Evolutionary conservation across 2,113 vertebrate species (phyloP).

Genomic region (Tautogolabrus adspersus): DNA sequence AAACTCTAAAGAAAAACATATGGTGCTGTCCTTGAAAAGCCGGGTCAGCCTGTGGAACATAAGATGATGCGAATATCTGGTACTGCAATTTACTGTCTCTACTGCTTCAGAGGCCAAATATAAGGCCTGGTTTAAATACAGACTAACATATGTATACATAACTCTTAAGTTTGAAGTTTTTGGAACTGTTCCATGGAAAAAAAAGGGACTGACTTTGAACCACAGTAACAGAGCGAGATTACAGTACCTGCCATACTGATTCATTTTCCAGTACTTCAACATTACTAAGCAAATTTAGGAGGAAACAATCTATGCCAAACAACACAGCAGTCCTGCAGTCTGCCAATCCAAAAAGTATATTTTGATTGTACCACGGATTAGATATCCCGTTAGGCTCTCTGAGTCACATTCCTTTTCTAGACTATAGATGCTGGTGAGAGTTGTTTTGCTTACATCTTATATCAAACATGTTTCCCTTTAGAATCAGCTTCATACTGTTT

Average conservation of each 20-base stretch:
- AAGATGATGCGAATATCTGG: conserved; percentile 3
- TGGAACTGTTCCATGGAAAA: neutral
- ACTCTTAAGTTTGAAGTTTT: neutral
- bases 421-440: neutral
- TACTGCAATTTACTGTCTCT: neutral
- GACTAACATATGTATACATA: neutral
- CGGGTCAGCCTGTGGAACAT: conserved; percentile 4
- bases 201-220: neutral
- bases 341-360: neutral
- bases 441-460: neutral
- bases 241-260: neutral
- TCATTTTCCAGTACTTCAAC: neutral
- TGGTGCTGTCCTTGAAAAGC: neutral
- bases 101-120: conserved; percentile 1
- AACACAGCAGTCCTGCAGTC: neutral
- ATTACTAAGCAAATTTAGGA: neutral
- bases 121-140: neutral
- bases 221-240: neutral
- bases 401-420: conserved; percentile 20
- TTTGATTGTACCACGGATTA: conserved; percentile 12
- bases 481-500: neutral
- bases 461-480: neutral
- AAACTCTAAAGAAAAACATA: neutral
- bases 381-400: neutral
- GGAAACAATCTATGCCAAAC: neutral